These are phyloP conservation scores for Drosophila eugracilis DNA, from an alignment of 1,140 invertebrate species.

Conservation along the genomic window DNA sequence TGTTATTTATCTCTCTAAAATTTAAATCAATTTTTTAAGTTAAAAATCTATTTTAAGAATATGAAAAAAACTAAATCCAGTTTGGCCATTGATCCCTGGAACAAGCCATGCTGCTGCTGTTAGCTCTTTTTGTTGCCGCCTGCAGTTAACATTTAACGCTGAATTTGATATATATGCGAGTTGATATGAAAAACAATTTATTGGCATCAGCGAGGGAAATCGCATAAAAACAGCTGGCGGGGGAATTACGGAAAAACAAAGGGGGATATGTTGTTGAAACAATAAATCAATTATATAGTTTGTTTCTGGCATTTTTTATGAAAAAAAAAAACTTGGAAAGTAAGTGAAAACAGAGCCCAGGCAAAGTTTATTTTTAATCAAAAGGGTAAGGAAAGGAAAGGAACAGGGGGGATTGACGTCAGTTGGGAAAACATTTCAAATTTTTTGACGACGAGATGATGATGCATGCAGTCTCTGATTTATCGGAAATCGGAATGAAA, in stretches of 20 bases:
- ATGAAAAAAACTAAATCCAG: background rate
- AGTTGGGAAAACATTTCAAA: slow-evolving; percentile 15
- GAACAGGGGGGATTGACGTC: slow-evolving; percentile 35
- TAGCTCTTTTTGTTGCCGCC: background rate
- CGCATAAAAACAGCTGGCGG: slow-evolving; percentile 16
- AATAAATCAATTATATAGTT: slow-evolving; percentile 60
- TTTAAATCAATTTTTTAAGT: no score
- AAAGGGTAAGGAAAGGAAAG: background rate
- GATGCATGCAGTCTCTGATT: slow-evolving; percentile 1
- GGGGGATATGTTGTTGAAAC: slow-evolving; percentile 29
- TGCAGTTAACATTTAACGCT: slow-evolving; percentile 36
- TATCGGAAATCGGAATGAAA: slow-evolving; percentile 18
- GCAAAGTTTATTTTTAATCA: slow-evolving; percentile 45
- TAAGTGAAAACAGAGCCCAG: slow-evolving; percentile 9
- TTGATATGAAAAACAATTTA: slow-evolving; percentile 31
- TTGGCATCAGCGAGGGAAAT: slow-evolving; percentile 22
- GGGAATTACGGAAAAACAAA: slow-evolving; percentile 11
- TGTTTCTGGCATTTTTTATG: slow-evolving; percentile 6
- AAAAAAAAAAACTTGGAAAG: slow-evolving; percentile 3
- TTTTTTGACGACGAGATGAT: background rate
- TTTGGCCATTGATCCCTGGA: slow-evolving; percentile 4
- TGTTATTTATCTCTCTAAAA: no score
- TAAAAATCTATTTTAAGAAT: no score
- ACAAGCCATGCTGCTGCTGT: background rate
- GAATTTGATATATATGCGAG: slow-evolving; percentile 28